Percentiles rank a stretch among this genome's conserved stretches.
Evolutionary conservation across 2,113 vertebrate species (phyloP).

Genomic region (Brachypteracias leptosomus): DNA sequence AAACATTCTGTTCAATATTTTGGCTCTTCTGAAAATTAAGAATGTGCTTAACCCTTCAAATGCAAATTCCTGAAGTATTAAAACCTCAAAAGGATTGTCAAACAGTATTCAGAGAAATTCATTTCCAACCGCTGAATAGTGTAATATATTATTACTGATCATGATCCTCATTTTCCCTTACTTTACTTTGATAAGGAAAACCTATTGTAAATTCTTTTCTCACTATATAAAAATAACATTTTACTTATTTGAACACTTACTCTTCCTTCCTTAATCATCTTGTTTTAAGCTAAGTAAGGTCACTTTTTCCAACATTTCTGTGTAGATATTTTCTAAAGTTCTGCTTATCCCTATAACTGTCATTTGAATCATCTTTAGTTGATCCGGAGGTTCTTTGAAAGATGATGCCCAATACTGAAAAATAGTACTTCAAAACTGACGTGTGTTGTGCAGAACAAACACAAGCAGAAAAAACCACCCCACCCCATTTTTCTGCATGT

Average conservation of each 20-base stretch:
- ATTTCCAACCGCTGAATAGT: background rate
- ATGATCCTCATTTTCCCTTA: background rate
- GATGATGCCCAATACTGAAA: background rate
- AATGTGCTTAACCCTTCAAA: background rate
- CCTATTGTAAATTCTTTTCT: background rate
- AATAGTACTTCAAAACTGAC: background rate
- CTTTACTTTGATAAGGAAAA: background rate
- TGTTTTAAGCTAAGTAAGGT: background rate
- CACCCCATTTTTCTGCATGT: background rate
- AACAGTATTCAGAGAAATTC: background rate
- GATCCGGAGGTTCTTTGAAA: background rate
- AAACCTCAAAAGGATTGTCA: background rate
- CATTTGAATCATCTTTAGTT: background rate
- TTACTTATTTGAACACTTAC: background rate
- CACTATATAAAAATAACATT: background rate
- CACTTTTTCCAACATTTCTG: background rate
- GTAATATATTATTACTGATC: background rate
- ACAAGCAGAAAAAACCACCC: background rate
- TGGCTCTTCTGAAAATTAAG: background rate
- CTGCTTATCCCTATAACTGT: background rate
- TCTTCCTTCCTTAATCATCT: background rate
- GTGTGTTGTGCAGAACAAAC: background rate
- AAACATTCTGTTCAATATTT: background rate
- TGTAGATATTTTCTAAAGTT: background rate
- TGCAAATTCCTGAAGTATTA: background rate